Evolutionary conservation across 2,797 vertebrate genomes (phyloP), one percentile per base, ranked within the genome.

Genomic region (Gymnocypris eckloni): DNA sequence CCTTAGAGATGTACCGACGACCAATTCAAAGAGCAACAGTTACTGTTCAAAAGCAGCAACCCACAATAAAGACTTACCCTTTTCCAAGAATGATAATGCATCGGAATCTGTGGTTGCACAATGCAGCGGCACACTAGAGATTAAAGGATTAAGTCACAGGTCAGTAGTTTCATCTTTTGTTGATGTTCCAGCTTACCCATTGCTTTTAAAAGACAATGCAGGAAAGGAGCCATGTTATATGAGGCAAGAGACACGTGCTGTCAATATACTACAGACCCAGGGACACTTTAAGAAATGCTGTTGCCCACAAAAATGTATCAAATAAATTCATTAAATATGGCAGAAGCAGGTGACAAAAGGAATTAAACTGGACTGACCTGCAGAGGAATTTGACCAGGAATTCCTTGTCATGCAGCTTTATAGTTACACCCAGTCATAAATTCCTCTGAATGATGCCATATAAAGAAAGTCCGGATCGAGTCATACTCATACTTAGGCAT

Each of bases 11-110:
- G 48, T 16, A 66, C 16, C 4, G 33, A 33, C 8, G 0, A 80
- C 25, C 69, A 66, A 75, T 67, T 83, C 73, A 80, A 84, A 84
- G 22, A 67, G 67, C 79, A 85, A 79, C 16, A 59, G 37, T 52
- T 54, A 83, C 37, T 70, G 79, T 86, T 90, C 48, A 82, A 88
- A 83, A 86, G 85, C 67, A 80, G 82, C 86, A 86, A 86, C 88
- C 86, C 88, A 86, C 88, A 82, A 92, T 92, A 94, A 93, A 94
- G 89, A 81, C 73, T 86, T 91, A 89, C 90, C 91, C 91, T 94
- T 92, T 92, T 90, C 88, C 90, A 83, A 64, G 85, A 89, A 90
- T 83, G 89, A 93, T 92, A 92, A 92, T 89, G 87, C 83, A 89
- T 73, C 61, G 73, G 43, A 89, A 88, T 82, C 91, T 85, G 67